Conservation (phyloP, 2,797 vertebrate genomes). For the Tauraco hartlaubi region DNA sequence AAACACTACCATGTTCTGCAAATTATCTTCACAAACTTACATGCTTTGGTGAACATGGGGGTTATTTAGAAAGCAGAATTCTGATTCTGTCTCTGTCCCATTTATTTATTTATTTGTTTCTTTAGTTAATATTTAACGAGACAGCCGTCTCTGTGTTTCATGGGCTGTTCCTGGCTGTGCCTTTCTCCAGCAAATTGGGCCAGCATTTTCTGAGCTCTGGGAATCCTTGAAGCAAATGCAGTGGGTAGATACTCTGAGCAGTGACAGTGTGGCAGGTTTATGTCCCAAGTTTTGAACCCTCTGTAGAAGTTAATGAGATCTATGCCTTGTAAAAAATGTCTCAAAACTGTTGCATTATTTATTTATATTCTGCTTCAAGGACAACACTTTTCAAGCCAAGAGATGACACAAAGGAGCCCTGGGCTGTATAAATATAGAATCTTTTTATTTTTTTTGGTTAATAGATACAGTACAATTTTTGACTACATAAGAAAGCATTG, state of each 20-base stretch:
- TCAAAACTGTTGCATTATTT: neutral
- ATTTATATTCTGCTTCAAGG: conserved; percentile 43
- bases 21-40: neutral
- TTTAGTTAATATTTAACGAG: neutral
- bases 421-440: conserved; percentile 81
- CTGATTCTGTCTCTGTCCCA: neutral
- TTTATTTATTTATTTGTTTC: neutral
- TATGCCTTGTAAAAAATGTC: conserved; percentile 2
- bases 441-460: conserved; percentile 80
- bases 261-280: neutral
- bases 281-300: neutral
- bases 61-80: neutral
- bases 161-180: neutral
- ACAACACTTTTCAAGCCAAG: neutral
- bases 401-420: conserved; percentile 46
- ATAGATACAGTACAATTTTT: conserved; percentile 78
- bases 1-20: neutral
- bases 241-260: neutral
- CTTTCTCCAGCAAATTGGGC: neutral
- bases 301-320: neutral
- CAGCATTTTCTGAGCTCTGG: neutral
- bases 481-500: conserved; percentile 75
- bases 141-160: neutral
- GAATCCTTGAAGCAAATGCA: neutral
- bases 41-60: neutral